A percentile compares a stretch with the other conserved stretches of the same genome.
These are phyloP conservation scores for Camarhynchus parvulus DNA, from an alignment of 2,113 vertebrate species.

Conservation along the genomic window DNA sequence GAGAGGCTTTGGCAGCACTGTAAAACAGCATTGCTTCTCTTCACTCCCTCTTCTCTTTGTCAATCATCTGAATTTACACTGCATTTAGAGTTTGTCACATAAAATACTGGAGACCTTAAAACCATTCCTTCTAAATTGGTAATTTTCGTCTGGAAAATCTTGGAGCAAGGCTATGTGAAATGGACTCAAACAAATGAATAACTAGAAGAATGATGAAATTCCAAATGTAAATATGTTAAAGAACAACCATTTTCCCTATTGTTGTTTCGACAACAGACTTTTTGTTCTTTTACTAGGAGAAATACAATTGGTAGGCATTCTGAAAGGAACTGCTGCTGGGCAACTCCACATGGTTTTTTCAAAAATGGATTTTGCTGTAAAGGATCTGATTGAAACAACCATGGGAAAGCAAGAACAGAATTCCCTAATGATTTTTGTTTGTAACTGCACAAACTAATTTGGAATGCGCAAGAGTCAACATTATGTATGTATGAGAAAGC, in stretches of 20 bases:
- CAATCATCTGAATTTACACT: constrained; percentile 57
- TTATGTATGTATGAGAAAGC: background rate
- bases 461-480: background rate
- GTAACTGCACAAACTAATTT: background rate
- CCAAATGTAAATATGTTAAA: background rate
- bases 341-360: background rate
- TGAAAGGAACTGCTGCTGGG: background rate
- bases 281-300: background rate
- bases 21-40: constrained; percentile 35
- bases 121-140: constrained; percentile 16
- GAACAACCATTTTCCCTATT: background rate
- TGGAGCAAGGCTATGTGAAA: background rate
- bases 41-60: constrained; percentile 13
- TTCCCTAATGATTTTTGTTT: background rate
- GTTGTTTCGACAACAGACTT: background rate
- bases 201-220: background rate
- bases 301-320: background rate
- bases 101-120: constrained; percentile 24
- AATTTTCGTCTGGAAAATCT: constrained; percentile 13
- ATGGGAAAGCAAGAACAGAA: background rate
- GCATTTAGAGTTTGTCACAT: constrained; percentile 43
- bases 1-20: constrained; percentile 42
- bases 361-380: background rate
- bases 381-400: background rate
- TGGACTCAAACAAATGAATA: background rate